phyloP scores from a whole-genome alignment of 2,888 invertebrate species.

The Trichogramma evanescens region DNA sequence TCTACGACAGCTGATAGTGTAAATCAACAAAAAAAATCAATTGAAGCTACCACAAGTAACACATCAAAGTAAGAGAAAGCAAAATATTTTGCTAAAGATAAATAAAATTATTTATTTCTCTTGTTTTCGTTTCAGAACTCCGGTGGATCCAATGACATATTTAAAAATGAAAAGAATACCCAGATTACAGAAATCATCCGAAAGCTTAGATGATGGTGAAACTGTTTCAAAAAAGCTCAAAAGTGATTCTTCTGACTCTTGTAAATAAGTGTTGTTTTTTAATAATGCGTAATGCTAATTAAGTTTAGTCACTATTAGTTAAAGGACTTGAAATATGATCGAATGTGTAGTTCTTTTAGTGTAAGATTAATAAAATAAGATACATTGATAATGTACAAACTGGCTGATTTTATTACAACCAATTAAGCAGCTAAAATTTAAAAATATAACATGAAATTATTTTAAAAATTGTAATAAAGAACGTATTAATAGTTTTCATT shows the following conservation, averaged over 20 bases:
- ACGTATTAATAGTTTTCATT: no score
- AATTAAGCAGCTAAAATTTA: not conserved
- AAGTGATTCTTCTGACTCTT: constrained; percentile 40
- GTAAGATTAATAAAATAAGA: constrained; percentile 41
- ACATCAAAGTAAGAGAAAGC: constrained; percentile 3
- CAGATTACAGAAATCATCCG: constrained; percentile 33
- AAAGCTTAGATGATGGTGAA: constrained; percentile 31
- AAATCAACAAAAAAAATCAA: not conserved
- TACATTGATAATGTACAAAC: constrained; percentile 14
- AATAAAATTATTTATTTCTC: not conserved
- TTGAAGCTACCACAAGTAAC: no score
- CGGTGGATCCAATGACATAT: constrained; percentile 36
- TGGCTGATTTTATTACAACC: not conserved
- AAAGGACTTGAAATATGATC: constrained; percentile 37
- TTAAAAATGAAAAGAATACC: constrained; percentile 40
- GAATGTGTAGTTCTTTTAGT: constrained; percentile 44
- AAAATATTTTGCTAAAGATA: not conserved
- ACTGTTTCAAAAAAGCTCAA: constrained; percentile 41
- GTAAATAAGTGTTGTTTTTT: constrained; percentile 44
- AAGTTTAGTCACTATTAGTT: constrained; percentile 27
- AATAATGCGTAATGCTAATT: constrained; percentile 28
- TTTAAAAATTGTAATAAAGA: not conserved
- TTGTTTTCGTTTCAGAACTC: constrained; percentile 28
- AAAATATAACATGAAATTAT: constrained; percentile 4
- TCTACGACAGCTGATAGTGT: not conserved